Evolutionary conservation across 2,888 invertebrate genomes (phyloP).

Genomic region (Seira ritae): DNA sequence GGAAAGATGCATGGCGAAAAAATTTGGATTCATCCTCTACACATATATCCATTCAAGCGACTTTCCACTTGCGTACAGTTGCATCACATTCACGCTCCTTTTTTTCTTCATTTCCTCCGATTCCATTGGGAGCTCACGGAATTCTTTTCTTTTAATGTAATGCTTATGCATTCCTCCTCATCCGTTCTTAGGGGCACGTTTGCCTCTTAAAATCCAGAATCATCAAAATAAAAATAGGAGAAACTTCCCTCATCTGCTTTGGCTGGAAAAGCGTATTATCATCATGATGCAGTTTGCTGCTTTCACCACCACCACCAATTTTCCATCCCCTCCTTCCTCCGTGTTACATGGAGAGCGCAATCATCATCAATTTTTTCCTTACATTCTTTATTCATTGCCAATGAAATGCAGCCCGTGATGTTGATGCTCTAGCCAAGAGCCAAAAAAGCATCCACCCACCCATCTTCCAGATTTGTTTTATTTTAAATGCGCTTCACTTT

Average conservation of each 20-base stretch:
- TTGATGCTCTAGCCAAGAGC: conserved; percentile 28
- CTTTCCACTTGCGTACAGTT: no score
- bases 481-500: conserved; percentile 43
- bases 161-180: neutral
- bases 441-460: no score
- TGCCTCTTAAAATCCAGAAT: neutral
- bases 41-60: no score
- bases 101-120: neutral
- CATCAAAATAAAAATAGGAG: conserved; percentile 33
- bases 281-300: conserved; percentile 27
- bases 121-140: conserved; percentile 8
- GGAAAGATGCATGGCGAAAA: no score
- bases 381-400: conserved; percentile 31
- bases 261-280: conserved; percentile 35
- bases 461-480: conserved; percentile 16
- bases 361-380: conserved; percentile 47
- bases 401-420: conserved; percentile 16
- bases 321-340: neutral
- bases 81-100: no score
- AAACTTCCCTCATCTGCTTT: conserved; percentile 49
- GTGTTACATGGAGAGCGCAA: neutral
- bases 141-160: neutral
- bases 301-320: neutral
- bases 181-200: neutral
- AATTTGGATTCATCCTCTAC: no score